Conservation (phyloP, 2,888 invertebrate species). For the Nezara viridula region DNA sequence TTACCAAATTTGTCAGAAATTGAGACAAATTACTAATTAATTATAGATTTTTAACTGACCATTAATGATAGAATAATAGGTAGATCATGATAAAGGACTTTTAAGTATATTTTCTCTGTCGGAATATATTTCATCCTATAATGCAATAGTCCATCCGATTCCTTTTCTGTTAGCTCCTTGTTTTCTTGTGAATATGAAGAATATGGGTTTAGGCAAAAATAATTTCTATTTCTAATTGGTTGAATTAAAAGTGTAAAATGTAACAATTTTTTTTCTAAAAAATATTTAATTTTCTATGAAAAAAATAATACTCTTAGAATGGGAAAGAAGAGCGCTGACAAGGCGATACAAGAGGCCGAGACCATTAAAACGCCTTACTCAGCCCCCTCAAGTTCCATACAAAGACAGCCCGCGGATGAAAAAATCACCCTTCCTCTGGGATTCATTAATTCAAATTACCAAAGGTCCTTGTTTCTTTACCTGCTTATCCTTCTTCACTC, state of each 20-base stretch:
- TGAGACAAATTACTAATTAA: too few relatives aligned
- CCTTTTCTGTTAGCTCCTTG: too few relatives aligned
- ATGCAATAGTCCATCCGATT: too few relatives aligned
- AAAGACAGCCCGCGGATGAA: slow-evolving; percentile 30
- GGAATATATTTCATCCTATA: too few relatives aligned
- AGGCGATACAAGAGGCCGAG: slow-evolving; percentile 11
- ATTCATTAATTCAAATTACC: slow-evolving; percentile 48
- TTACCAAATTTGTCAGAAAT: too few relatives aligned
- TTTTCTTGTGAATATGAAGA: too few relatives aligned
- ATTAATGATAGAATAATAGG: too few relatives aligned
- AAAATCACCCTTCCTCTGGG: slow-evolving; percentile 8
- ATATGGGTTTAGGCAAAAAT: background rate
- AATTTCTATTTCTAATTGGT: background rate
- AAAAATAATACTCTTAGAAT: background rate
- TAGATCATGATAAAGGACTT: too few relatives aligned
- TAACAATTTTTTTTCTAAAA: background rate
- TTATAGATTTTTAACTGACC: too few relatives aligned
- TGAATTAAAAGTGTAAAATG: background rate
- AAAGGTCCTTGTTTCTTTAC: slow-evolving; percentile 36
- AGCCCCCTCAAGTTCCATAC: slow-evolving; percentile 9
- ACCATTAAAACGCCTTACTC: slow-evolving; percentile 19
- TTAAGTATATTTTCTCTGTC: too few relatives aligned
- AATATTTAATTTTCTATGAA: slow-evolving; percentile 4
- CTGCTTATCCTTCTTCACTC: slow-evolving; percentile 35
- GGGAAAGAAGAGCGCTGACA: slow-evolving; percentile 9